Percentiles rank a stretch among this genome's conserved stretches.
phyloP scores from a whole-genome alignment of 2,888 invertebrate species.

The Villa cingulata region DNA sequence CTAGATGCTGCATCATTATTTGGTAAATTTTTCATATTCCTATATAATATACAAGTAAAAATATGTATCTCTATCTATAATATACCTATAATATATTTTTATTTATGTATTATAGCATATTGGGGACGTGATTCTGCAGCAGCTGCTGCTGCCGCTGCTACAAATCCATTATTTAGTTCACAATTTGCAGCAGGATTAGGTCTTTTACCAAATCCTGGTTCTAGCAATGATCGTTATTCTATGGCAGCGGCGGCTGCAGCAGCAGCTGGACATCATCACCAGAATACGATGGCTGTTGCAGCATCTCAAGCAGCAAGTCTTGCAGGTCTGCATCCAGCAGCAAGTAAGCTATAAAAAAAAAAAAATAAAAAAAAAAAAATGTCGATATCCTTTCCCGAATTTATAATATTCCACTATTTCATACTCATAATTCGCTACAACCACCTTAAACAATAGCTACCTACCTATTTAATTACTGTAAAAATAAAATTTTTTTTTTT shows the following conservation, averaged over 20 bases:
- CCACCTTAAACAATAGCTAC: too few relatives aligned
- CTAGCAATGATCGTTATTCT: constrained; percentile 34
- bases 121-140: constrained; percentile 56
- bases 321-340: constrained; percentile 55
- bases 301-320: constrained; percentile 75
- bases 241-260: constrained; percentile 34
- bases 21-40: constrained; percentile 38
- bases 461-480: too few relatives aligned
- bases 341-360: constrained; percentile 41
- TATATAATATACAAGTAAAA: not conserved
- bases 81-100: not conserved
- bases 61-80: too few relatives aligned
- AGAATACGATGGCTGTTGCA: constrained; percentile 66
- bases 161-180: constrained; percentile 34
- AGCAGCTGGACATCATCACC: constrained; percentile 42
- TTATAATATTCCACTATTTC: too few relatives aligned
- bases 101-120: constrained; percentile 47
- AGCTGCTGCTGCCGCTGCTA: constrained; percentile 34
- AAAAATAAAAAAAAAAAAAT: not conserved
- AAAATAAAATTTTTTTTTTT: too few relatives aligned
- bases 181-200: constrained; percentile 35
- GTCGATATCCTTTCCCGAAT: too few relatives aligned
- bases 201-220: constrained; percentile 34
- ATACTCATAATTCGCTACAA: too few relatives aligned
- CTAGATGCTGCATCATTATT: constrained; percentile 69